Percentiles rank a stretch among this genome's conserved stretches.
Conservation (phyloP, 1,140 invertebrate genomes). For the Mya arenaria region DNA sequence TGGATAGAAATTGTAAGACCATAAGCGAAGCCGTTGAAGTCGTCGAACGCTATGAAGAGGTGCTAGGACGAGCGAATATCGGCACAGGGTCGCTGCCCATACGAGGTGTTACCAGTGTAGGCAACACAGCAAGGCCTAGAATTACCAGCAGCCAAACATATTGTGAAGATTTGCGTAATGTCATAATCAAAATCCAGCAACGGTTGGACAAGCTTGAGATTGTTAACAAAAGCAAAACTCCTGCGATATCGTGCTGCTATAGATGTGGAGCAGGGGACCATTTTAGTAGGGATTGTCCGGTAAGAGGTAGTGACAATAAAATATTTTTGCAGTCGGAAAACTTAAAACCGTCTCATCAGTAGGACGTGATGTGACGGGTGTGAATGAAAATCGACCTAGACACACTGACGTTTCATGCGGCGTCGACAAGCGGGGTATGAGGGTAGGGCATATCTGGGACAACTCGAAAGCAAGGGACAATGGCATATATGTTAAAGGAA, state of each 20-base stretch:
- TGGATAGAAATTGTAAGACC: constrained; percentile 25
- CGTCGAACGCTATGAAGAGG: constrained; percentile 39
- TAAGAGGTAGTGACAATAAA: not conserved
- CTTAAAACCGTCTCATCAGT: not conserved
- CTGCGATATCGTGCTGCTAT: not conserved
- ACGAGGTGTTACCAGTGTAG: no score
- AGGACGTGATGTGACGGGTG: not conserved
- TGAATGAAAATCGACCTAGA: not conserved
- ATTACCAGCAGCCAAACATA: not conserved
- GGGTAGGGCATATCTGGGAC: not conserved
- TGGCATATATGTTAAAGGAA: not conserved
- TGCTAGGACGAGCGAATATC: constrained; percentile 9
- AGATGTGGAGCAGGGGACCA: not conserved
- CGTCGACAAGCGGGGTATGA: not conserved
- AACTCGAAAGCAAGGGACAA: not conserved
- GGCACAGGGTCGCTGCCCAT: no score
- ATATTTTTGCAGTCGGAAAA: not conserved
- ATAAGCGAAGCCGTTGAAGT: constrained; percentile 22
- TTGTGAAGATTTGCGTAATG: not conserved
- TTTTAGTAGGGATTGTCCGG: constrained; percentile 10
- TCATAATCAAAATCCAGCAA: not conserved
- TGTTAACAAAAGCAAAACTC: not conserved
- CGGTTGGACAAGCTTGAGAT: not conserved
- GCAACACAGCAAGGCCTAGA: not conserved
- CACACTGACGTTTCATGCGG: not conserved